A percentile compares a stretch with the other conserved stretches of the same genome.
phyloP scores from a whole-genome alignment of 2,797 vertebrate species.

The Gobio occitaniae region DNA sequence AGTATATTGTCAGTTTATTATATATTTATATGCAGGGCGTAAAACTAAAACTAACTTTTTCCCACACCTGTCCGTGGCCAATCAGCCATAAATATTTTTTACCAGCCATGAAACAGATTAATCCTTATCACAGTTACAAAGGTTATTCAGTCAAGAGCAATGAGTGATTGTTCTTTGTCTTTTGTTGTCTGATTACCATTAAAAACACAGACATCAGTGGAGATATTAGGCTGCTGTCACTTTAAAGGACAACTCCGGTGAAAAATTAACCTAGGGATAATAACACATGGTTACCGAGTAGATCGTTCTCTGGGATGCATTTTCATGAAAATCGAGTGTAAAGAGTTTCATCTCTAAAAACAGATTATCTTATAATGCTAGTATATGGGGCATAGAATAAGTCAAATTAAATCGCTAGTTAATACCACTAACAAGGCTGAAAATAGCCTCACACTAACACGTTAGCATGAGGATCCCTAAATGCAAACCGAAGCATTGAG shows the following conservation, averaged over 20 bases:
- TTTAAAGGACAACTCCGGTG: neutral
- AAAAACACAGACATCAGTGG: neutral
- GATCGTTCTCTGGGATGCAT: no score
- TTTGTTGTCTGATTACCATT: neutral
- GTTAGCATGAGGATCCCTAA: no score
- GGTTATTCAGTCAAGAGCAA: neutral
- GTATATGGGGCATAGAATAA: no score
- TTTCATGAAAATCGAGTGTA: no score
- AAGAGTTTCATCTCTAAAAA: no score
- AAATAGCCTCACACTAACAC: no score
- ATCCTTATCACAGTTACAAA: neutral
- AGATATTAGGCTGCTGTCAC: neutral
- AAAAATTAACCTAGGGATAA: no score
- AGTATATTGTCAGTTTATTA: neutral
- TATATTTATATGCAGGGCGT: neutral
- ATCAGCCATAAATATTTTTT: neutral
- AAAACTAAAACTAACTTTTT: neutral
- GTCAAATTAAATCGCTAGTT: no score
- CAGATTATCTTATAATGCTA: no score
- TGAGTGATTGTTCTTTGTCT: neutral
- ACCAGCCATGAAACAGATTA: neutral
- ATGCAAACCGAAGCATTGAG: no score
- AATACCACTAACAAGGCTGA: no score
- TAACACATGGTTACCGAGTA: no score
- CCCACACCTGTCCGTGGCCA: neutral